Conservation (phyloP, 2,888 invertebrate genomes). For the Linnaemya tessellans region DNA sequence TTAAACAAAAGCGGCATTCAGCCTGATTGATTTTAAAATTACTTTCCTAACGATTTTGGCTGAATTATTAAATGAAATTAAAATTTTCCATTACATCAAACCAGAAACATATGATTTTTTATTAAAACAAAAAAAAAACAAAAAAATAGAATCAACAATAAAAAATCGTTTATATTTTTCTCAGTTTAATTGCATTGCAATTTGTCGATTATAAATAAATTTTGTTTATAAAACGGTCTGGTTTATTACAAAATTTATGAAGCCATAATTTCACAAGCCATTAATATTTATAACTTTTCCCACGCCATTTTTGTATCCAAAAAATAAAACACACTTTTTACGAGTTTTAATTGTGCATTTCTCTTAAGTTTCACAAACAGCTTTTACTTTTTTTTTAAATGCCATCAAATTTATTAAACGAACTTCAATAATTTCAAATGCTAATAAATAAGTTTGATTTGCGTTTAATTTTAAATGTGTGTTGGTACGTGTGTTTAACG, state of each 20-base stretch:
- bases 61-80: neutral
- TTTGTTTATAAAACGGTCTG: conserved; percentile 21
- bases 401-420: conserved; percentile 12
- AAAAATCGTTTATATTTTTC: conserved; percentile 3
- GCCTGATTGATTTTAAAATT: too few relatives aligned
- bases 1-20: too few relatives aligned
- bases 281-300: conserved; percentile 41
- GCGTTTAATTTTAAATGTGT: conserved; percentile 5
- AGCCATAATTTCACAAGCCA: conserved; percentile 50
- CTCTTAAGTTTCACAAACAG: too few relatives aligned
- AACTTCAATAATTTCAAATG: conserved; percentile 12
- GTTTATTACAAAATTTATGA: conserved; percentile 50
- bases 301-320: conserved; percentile 9
- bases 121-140: neutral
- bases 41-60: too few relatives aligned
- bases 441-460: conserved; percentile 22
- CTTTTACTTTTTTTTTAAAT: too few relatives aligned
- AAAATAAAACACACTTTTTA: conserved; percentile 45
- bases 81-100: too few relatives aligned
- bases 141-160: neutral
- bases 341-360: conserved; percentile 12
- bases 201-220: conserved; percentile 31
- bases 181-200: conserved; percentile 16
- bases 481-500: too few relatives aligned
- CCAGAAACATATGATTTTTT: neutral